Percentiles rank a stretch among this genome's conserved stretches.
Evolutionary conservation across 2,113 vertebrate genomes (phyloP).

Genomic region (Haliaeetus leucogaster): DNA sequence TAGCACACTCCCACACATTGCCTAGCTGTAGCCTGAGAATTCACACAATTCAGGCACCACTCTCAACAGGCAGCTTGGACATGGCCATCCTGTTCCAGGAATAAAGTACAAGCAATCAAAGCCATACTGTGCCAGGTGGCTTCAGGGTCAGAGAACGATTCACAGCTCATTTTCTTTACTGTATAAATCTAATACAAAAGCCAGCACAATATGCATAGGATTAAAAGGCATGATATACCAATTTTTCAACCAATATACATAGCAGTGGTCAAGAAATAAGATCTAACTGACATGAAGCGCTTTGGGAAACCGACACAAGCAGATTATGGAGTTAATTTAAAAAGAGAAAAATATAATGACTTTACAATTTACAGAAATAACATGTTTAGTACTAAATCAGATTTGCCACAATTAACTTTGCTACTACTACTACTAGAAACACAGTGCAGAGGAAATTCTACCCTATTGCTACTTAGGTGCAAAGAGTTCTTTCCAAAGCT

Average conservation of each 20-base stretch:
- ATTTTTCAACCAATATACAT: neutral
- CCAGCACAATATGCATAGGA: neutral
- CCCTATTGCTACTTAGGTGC: neutral
- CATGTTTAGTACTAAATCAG: neutral
- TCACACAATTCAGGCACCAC: neutral
- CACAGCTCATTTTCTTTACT: neutral
- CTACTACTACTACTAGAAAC: neutral
- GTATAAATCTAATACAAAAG: neutral
- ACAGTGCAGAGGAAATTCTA: neutral
- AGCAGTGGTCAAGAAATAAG: neutral
- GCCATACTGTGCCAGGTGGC: neutral
- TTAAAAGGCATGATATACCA: neutral
- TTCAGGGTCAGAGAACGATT: neutral
- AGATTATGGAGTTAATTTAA: neutral
- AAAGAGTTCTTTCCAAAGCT: neutral
- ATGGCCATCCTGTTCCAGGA: neutral
- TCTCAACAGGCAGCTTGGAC: neutral
- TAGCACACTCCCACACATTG: neutral
- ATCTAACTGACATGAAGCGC: neutral
- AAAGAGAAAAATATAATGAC: neutral
- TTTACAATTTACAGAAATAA: neutral
- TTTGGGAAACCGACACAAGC: neutral
- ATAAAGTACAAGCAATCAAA: neutral
- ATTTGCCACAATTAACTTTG: neutral
- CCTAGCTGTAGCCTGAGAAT: neutral